phyloP scores from a whole-genome alignment of 2,113 vertebrate species.

The Anguilla japonica region DNA sequence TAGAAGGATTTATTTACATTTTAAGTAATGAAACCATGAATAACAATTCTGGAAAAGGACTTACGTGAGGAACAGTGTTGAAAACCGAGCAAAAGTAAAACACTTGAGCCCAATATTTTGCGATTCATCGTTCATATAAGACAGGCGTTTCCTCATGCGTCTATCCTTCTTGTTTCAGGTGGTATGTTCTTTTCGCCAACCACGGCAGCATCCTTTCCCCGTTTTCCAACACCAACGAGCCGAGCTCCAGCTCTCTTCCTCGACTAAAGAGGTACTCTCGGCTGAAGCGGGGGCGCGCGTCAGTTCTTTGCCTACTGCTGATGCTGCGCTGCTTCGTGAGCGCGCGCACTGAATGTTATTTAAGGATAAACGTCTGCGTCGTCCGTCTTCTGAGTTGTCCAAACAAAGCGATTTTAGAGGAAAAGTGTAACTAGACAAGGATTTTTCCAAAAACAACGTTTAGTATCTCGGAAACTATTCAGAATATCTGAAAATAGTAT shows the following conservation, averaged over 20 bases:
- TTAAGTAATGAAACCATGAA: not conserved
- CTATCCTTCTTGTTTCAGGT: not conserved
- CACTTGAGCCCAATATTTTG: not conserved
- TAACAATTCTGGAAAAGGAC: not conserved
- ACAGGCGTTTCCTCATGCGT: not conserved
- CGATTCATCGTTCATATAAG: constrained; percentile 11
- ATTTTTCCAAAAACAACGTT: too few relatives aligned
- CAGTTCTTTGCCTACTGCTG: not conserved
- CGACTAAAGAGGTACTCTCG: not conserved
- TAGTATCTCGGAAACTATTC: too few relatives aligned
- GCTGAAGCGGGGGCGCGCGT: constrained; percentile 11
- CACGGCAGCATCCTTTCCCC: constrained; percentile 12
- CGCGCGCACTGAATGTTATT: not conserved
- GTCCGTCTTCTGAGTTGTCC: too few relatives aligned
- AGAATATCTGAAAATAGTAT: too few relatives aligned
- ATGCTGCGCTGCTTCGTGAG: not conserved
- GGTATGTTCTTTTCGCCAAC: not conserved
- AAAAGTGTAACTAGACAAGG: too few relatives aligned
- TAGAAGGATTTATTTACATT: too few relatives aligned
- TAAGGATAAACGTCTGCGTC: not conserved
- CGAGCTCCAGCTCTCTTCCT: not conserved
- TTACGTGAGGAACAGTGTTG: constrained; percentile 12
- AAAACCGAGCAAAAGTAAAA: not conserved
- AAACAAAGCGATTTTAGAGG: too few relatives aligned
- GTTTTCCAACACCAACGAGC: not conserved